phyloP scores from a whole-genome alignment of 1,140 invertebrate genomes.

The Macrotrachela quadricornifera region DNA sequence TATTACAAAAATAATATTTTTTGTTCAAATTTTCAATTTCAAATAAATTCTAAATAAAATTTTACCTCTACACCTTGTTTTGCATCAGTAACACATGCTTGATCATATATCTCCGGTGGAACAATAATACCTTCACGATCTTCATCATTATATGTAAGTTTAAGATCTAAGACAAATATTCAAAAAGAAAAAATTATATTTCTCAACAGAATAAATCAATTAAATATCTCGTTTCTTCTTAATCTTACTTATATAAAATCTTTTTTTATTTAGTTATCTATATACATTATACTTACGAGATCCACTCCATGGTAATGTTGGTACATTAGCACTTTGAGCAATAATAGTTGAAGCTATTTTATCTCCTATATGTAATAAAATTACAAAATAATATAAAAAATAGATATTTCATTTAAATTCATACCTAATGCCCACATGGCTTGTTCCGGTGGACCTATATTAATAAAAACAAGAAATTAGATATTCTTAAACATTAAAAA shows the following conservation, averaged over 20 bases:
- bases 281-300: slow-evolving; percentile 34
- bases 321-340: slow-evolving; percentile 90
- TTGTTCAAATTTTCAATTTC: no score
- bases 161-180: slow-evolving; percentile 9
- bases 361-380: slow-evolving; percentile 33
- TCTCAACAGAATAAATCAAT: no score
- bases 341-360: slow-evolving; percentile 99
- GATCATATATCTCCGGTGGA: slow-evolving; percentile 65
- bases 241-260: no score
- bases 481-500: no score
- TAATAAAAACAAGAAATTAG: no score
- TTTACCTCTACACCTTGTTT: slow-evolving; percentile 55
- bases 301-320: slow-evolving; percentile 93
- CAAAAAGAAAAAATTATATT: no score
- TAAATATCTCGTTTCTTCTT: no score
- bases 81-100: slow-evolving; percentile 62
- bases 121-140: slow-evolving; percentile 50
- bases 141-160: slow-evolving; percentile 41
- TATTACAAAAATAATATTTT: no score
- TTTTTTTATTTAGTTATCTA: no score
- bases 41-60: no score
- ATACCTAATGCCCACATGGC: slow-evolving; percentile 93
- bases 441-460: slow-evolving; percentile 60
- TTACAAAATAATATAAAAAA: no score
- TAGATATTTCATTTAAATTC: no score